phyloP scores from a whole-genome alignment of 2,888 invertebrate species.

The Plebejus argus region DNA sequence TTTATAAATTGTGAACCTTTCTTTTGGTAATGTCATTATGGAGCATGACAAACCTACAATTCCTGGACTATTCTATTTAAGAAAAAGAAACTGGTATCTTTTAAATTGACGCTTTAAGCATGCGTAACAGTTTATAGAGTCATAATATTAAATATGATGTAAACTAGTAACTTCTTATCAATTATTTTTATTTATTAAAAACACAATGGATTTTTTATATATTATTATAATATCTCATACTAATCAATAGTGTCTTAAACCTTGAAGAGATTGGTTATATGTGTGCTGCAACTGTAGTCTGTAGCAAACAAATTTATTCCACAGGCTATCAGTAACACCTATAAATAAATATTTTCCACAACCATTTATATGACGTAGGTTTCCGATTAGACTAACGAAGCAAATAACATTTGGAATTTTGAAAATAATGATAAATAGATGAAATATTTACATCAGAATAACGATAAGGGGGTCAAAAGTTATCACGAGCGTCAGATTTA shows the following conservation, averaged over 20 bases:
- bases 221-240: background rate
- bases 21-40: no score
- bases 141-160: no score
- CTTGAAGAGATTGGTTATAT: background rate
- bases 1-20: no score
- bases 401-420: conserved; percentile 8
- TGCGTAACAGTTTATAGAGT: no score
- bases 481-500: conserved; percentile 66
- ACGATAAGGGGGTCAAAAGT: conserved; percentile 58
- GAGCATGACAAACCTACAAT: no score
- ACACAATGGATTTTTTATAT: no score
- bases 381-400: background rate
- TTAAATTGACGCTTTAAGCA: no score
- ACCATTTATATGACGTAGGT: background rate
- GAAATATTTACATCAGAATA: conserved; percentile 61
- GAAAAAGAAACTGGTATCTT: no score
- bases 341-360: conserved; percentile 18
- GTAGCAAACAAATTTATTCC: background rate
- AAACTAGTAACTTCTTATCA: no score
- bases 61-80: no score
- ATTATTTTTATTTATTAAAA: no score
- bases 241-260: background rate
- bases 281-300: background rate
- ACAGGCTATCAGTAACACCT: background rate
- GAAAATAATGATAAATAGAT: conserved; percentile 14